phyloP scores from a whole-genome alignment of 2,797 vertebrate genomes.

The Gouania willdenowi region DNA sequence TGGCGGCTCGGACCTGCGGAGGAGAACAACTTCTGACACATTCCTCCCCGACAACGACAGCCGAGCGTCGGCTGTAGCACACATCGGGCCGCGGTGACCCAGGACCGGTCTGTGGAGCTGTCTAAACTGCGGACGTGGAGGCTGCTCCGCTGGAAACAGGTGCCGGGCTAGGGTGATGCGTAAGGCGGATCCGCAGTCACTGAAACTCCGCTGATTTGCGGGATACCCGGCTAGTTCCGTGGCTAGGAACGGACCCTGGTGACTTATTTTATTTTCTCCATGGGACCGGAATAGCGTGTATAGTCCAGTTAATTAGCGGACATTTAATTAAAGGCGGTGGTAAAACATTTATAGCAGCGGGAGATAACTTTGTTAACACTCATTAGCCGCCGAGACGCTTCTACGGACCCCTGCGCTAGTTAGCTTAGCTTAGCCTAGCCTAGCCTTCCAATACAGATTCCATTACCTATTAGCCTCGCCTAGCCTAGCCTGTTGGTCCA shows the following conservation, averaged over 20 bases:
- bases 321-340: constrained; percentile 32
- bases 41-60: constrained; percentile 55
- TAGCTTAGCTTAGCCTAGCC: constrained; percentile 55
- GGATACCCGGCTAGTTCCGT: constrained; percentile 65
- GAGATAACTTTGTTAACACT: constrained; percentile 61
- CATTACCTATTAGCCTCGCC: constrained; percentile 41
- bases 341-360: constrained; percentile 30
- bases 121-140: too few relatives aligned
- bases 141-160: constrained; percentile 9
- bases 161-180: constrained; percentile 47
- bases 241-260: neutral
- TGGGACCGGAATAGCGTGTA: constrained; percentile 45
- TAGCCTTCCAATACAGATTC: too few relatives aligned
- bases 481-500: constrained; percentile 41
- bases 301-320: constrained; percentile 37
- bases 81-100: neutral
- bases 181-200: constrained; percentile 47
- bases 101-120: constrained; percentile 7
- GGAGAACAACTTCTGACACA: constrained; percentile 71
- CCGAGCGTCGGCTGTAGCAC: constrained; percentile 31
- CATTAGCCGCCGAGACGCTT: too few relatives aligned
- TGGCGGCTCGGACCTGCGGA: constrained; percentile 71
- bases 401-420: too few relatives aligned
- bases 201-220: constrained; percentile 65
- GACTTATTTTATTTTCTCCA: constrained; percentile 7